Base-by-base conservation (phyloP, 1,140 invertebrate genomes). In the Danaus melanippus region DNA sequence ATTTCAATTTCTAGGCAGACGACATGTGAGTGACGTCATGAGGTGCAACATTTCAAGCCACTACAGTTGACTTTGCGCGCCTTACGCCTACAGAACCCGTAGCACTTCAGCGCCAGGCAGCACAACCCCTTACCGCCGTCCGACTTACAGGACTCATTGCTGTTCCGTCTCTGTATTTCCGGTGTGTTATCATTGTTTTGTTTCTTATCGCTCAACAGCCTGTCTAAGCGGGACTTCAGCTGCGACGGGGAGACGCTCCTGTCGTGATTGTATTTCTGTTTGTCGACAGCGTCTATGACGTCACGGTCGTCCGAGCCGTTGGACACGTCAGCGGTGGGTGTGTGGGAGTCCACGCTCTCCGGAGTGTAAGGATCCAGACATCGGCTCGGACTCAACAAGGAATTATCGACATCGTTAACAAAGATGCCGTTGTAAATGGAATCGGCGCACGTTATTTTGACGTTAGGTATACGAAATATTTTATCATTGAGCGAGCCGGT, bases 271-370 rank as follows among this genome's bases (percentile, higher is more conserved):
- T 78, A 50, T 46, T 62, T 12, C 7, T 52, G 17, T 60, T 64
- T 8, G 42, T 50, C 47, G n/a, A 62, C 15, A 15, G 62, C 39
- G 62, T 71, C 68, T 47, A 61, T 58, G 12, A 75, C 0, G 68
- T 64, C 45, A 78, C 7, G 54, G 10, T 79, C 79, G 8, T 74
- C 77, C 1, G 76, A 74, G 5, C 69, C 72, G 12, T 73, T 79
- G 15, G 76, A 80, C 0, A 62, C 58, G 47, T 91, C 86, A 12
- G 89, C 87, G 61, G 90, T 90, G 9, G 92, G 92, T 49, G 92
- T 92, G 62, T 91, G 91, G 54, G 92, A 93, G 63, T 93, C 92
- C 63, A 91, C 88, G 82, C 92, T 93, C 66, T 94, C 92, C 10
- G 92, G 93, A 0, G 93, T 94, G 62, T 94, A 94, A 1, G 92